Base-by-base conservation (phyloP, 92 coral and sea anemone genomes). In the Phenganax marumi region DNA sequence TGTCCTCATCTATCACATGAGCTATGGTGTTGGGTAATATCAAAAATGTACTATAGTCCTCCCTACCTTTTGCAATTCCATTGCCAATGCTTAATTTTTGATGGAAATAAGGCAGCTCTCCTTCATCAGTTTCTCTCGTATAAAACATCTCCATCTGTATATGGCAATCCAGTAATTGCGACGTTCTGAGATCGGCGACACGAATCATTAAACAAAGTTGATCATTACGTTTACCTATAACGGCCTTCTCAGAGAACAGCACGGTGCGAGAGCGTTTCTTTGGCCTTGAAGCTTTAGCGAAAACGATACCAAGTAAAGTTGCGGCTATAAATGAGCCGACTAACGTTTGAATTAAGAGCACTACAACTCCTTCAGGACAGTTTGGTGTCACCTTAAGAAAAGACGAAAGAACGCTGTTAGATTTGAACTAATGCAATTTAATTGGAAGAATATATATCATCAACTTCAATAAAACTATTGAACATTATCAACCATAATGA, bases 261-360 rank as follows among this genome's bases (percentile, higher is more conserved):
- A 96, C 87, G 11, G 99, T 96, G 50, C 91, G 87, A 8, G 94
- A 91, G 16, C 99, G 93, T 56, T 90, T 90, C 13, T 89, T 89
- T 10, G 98, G 98, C 43, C 98, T 92, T 16, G 98, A 94, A 26
- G 93, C 91, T 81, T 92, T 94, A 0, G 95, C 97, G 79, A 94
- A 94, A 64, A 92, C 88, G 73, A 94, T 80, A 11, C 98, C 98
- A n/a, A 94, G 81, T 52, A 94, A 88, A 55, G 90, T 87, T 1
- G 98, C 93, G 46, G 81, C 81, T 12, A 76, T 76, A 25, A 76
- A 76, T 9, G 81, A 89, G 18, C 99, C 97, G 10, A 88, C 86
- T 61, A 92, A 77, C 14, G 91, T 92, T 60, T 96, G 97, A 51
- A 88, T 54, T 73, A 88, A 92, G 7, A 96, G 76, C 39, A 92